Evolutionary conservation across 2,797 vertebrate species (phyloP).

Genomic region (Huso huso): DNA sequence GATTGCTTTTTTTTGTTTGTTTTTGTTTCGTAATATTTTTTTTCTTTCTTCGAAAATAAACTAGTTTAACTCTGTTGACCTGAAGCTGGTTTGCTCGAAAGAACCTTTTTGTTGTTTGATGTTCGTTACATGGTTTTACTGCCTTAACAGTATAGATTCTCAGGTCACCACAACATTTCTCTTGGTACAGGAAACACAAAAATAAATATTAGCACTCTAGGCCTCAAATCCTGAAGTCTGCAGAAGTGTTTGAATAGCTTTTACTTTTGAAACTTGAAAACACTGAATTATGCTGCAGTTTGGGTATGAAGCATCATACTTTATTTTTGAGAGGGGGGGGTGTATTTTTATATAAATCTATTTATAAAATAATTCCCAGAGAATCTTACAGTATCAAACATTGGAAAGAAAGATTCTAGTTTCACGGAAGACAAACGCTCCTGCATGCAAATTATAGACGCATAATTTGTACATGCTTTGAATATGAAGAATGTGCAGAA

Average conservation of each 20-base stretch:
- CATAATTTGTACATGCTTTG: neutral
- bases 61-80: slow-evolving; percentile 94
- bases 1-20: slow-evolving; percentile 46
- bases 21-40: slow-evolving; percentile 73
- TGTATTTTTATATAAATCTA: neutral
- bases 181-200: slow-evolving; percentile 48
- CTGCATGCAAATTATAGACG: neutral
- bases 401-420: neutral
- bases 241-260: neutral
- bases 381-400: too few species aligned
- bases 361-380: too few species aligned
- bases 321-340: too few species aligned
- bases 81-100: slow-evolving; percentile 49
- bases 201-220: slow-evolving; percentile 49
- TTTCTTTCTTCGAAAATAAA: slow-evolving; percentile 82
- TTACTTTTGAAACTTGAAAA: slow-evolving; percentile 14
- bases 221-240: slow-evolving; percentile 6
- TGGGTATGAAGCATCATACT: too few species aligned
- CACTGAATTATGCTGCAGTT: slow-evolving; percentile 3
- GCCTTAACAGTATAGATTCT: slow-evolving; percentile 25
- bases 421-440: neutral
- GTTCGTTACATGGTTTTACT: slow-evolving; percentile 42
- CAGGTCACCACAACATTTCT: slow-evolving; percentile 33
- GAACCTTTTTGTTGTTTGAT: slow-evolving; percentile 42
- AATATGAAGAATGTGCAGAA: neutral